Base-by-base conservation (phyloP, 2,888 invertebrate species). In the Cistogaster globosa region DNA sequence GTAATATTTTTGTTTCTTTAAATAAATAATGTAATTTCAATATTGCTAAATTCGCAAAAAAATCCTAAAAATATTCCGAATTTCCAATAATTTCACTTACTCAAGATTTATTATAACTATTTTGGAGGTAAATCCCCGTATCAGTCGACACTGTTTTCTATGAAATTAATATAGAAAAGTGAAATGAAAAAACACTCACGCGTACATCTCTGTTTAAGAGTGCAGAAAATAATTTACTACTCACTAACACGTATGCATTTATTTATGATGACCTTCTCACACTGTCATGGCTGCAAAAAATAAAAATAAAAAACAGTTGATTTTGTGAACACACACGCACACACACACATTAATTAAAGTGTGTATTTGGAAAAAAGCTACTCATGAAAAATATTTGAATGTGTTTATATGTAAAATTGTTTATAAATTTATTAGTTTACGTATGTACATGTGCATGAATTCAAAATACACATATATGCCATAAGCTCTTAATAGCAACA, bases 231-330 rank as follows among this genome's bases (percentile, higher is more conserved):
- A 32, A 32, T 32, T 55, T 12, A 42, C 22, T 58, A 58, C 58
- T 58, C 71, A 60, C 32, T 48, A 26, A 63, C 48, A 45, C 42
- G 32, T 48, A 51, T 89, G 88, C 88, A 88, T 58, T 32, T 53
- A 26, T 68, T 68, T 62, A 68, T 88, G 88, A 88, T 91, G 91
- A 92, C 92, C 92, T 92, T 92, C 92, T 90, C 92, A 90, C 91
- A 91, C 91, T 92, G 92, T 92, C 92, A 92, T 90, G 92, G 92
- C 90, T 92, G 91, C 90, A 88, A 91, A 90, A 48, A 53, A 58
- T 58, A 57, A 20, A 26, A 45, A n/a, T 4, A 11, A 58, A 77
- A 65, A 65, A 57, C 26, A 78, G 45, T 76, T 76, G 45, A 58
- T 67, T 65, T 57, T 32, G 62, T 57, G 32, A 26, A 58, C 32